Percentiles rank a stretch among this genome's conserved stretches.
These are phyloP conservation scores for Ceriagrion tenellum DNA, from an alignment of 2,888 invertebrate genomes.

Conservation along the genomic window DNA sequence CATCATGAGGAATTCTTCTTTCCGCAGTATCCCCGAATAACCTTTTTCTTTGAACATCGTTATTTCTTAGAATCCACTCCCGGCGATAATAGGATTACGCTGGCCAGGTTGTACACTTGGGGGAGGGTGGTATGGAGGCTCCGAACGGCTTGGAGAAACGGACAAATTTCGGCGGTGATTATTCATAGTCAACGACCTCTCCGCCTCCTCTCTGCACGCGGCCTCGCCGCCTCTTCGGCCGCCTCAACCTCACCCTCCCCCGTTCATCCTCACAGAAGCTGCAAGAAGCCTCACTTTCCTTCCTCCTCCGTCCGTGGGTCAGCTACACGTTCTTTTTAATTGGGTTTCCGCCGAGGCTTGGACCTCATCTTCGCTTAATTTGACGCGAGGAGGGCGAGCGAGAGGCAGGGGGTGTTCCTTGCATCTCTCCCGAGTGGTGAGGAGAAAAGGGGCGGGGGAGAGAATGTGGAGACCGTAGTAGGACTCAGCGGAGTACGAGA, in stretches of 20 bases:
- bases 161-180: neutral
- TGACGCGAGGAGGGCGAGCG: neutral
- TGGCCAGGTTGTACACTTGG: neutral
- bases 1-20: no score
- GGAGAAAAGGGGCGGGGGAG: neutral
- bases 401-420: neutral
- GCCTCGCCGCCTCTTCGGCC: neutral
- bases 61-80: neutral
- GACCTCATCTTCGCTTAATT: slow-evolving; percentile 57
- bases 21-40: neutral
- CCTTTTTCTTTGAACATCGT: neutral
- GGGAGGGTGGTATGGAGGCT: neutral
- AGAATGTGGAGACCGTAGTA: no score
- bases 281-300: neutral
- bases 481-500: no score
- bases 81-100: neutral
- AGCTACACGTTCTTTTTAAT: slow-evolving; percentile 21
- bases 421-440: neutral
- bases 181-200: slow-evolving; percentile 8
- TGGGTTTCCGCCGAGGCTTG: neutral
- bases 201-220: neutral
- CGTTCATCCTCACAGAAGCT: no score
- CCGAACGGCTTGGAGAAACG: neutral
- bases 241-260: neutral
- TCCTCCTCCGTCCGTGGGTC: neutral